Percentiles rank a stretch among this genome's conserved stretches.
These are phyloP conservation scores for Lepas anatifera DNA, from an alignment of 2,888 invertebrate species.

Conservation along the genomic window DNA sequence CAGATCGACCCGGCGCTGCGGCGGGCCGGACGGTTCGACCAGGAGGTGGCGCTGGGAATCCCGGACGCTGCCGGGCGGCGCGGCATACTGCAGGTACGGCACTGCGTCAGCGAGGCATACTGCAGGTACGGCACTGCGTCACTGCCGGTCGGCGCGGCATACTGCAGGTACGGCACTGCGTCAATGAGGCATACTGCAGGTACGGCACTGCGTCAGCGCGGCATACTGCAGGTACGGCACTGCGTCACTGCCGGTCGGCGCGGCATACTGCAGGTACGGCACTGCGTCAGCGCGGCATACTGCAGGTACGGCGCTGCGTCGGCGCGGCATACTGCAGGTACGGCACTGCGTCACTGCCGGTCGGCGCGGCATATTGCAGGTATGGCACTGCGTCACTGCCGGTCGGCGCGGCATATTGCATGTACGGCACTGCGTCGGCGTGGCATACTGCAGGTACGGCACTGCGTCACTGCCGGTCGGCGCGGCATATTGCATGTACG, in stretches of 20 bases:
- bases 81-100: constrained; percentile 78
- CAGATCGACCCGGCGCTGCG: constrained; percentile 92
- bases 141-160: neutral
- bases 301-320: too few species aligned
- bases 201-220: too few species aligned
- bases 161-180: neutral
- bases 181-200: constrained; percentile 36
- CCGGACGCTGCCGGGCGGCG: constrained; percentile 64
- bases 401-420: too few species aligned
- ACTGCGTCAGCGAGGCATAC: constrained; percentile 32
- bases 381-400: constrained; percentile 36
- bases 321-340: neutral
- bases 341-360: constrained; percentile 43
- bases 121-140: neutral
- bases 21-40: constrained; percentile 78
- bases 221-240: too few species aligned
- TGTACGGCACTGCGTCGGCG: too few species aligned
- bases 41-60: constrained; percentile 78
- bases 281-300: constrained; percentile 40
- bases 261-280: too few species aligned
- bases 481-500: too few species aligned
- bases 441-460: too few species aligned
- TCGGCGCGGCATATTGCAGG: too few species aligned
- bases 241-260: too few species aligned
- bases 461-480: too few species aligned